Evolutionary conservation across 2,888 invertebrate genomes (phyloP), one percentile per base, ranked within the genome.

Genomic region (Oscheius sp.): DNA sequence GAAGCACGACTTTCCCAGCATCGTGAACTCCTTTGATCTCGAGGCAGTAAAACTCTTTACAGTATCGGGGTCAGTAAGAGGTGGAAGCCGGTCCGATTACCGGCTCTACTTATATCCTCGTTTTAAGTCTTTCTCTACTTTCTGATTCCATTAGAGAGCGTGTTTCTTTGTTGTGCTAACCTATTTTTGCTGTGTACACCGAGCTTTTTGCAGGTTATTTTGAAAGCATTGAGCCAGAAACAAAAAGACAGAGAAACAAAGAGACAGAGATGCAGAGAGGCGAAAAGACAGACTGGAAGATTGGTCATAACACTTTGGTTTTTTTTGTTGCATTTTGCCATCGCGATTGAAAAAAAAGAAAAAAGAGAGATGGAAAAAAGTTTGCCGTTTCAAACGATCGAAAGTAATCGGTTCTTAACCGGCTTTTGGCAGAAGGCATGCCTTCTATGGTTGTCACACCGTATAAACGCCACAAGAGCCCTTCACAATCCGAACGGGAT

Each of bases 1-100:
- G 42, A 42, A 5, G 7, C 53, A 2, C 65, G 35, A 55, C 53
- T 55, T 42, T 42, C 42, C 21, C 7, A 42, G 68, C 42, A 32
- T 58, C 59, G 53, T 21, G 33, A 10, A 7, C 2, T 29, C 68
- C 32, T 53, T 53, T 21, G 3, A n/a, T 48, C 9, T 5, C 11
- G 9, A 29, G 33, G 33, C 65, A 48, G 37, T 11, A 51, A 37
- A 68, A 68, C 37, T 68, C 68, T 68, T 68, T 68, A 68, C 53
- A 68, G 53, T 55, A 55, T 68, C 53, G 53, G 55, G 68, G 68
- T 63, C 63, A 63, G 63, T 47, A 63, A 63, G 2, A 29, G 29
- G 29, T 2, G 63, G n/a, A 35, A 10, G n/a, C 13, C 53, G 29
- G 68, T 29, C 55, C 53, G 53, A 10, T 51, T n/a, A 13, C 42